phyloP scores from a whole-genome alignment of 2,113 vertebrate genomes.

The Formicarius rufipectus region DNA sequence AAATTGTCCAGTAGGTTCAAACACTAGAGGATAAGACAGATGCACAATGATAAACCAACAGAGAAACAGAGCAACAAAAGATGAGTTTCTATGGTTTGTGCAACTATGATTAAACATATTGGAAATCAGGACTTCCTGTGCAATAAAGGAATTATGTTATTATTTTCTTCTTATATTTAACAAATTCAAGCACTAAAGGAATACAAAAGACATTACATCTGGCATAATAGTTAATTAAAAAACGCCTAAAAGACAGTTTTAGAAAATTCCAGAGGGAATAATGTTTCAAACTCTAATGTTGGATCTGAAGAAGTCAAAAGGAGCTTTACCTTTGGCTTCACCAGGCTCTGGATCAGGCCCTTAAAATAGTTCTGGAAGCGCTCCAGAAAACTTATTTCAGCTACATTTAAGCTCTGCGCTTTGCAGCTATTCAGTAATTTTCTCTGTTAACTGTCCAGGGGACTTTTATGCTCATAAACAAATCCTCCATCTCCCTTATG shows the following conservation, averaged over 20 bases:
- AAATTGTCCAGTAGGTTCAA: neutral
- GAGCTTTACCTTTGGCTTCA: neutral
- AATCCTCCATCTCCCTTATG: slow-evolving; percentile 25
- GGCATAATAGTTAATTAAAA: neutral
- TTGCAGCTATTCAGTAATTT: slow-evolving; percentile 39
- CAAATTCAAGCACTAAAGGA: neutral
- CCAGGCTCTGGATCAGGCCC: neutral
- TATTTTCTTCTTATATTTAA: neutral
- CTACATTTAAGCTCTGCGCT: slow-evolving; percentile 7
- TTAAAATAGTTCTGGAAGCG: slow-evolving; percentile 22
- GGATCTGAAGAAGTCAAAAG: neutral
- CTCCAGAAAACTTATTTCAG: slow-evolving; percentile 53
- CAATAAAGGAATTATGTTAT: neutral
- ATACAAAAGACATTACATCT: neutral
- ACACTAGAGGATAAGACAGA: neutral
- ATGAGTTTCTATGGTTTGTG: neutral
- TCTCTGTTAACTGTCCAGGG: slow-evolving; percentile 43
- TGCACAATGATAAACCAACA: neutral
- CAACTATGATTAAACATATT: neutral
- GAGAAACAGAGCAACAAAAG: neutral
- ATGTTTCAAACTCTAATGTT: neutral
- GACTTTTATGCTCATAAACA: slow-evolving; percentile 24
- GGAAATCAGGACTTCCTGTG: neutral
- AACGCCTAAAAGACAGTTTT: neutral
- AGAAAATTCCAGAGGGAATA: neutral